phyloP scores from a whole-genome alignment of 1,140 invertebrate species.

The Nymphalis io region DNA sequence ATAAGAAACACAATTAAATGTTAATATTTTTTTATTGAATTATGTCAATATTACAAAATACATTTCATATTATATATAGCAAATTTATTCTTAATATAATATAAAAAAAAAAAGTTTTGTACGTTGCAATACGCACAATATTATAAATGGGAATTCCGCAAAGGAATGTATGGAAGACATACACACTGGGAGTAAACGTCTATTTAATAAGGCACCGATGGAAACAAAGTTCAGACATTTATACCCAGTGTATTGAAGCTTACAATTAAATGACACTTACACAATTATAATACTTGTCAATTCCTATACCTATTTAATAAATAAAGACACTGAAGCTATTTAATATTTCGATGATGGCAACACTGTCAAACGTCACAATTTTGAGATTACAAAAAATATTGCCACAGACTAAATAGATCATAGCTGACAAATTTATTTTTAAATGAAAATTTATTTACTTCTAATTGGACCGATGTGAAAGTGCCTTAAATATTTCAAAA shows the following conservation, averaged over 20 bases:
- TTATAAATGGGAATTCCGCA: conserved; percentile 15
- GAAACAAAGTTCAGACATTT: neutral
- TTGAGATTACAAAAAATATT: neutral
- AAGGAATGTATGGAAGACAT: conserved; percentile 9
- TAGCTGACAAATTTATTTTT: neutral
- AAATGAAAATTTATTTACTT: too few relatives aligned
- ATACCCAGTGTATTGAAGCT: neutral
- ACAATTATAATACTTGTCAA: conserved; percentile 35
- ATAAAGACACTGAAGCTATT: neutral
- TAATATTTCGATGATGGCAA: too few relatives aligned
- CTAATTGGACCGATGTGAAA: neutral
- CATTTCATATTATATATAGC: too few relatives aligned
- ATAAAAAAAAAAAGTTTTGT: too few relatives aligned
- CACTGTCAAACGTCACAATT: neutral
- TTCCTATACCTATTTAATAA: conserved; percentile 23
- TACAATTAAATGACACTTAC: conserved; percentile 14
- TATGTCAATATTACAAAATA: too few relatives aligned
- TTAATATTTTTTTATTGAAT: too few relatives aligned
- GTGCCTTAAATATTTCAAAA: conserved; percentile 8
- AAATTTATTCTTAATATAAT: too few relatives aligned
- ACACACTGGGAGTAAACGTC: neutral
- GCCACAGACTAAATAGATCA: neutral
- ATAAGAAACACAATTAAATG: too few relatives aligned
- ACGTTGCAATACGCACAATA: neutral
- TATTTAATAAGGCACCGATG: neutral